phyloP scores from a whole-genome alignment of 1,140 invertebrate genomes.

The Zaprionus davidi region DNA sequence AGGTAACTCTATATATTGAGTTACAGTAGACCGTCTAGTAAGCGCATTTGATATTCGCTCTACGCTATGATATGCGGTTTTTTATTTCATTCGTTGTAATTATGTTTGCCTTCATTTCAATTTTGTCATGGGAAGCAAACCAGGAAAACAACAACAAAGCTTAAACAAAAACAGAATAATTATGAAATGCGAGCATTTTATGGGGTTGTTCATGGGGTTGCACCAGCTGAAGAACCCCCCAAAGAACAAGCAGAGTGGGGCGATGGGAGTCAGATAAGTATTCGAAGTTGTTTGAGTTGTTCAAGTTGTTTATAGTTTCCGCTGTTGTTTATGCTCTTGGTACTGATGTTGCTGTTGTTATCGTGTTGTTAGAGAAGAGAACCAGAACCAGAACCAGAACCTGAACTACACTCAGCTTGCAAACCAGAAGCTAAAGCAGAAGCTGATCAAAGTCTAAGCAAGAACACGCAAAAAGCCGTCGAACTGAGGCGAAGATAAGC shows the following conservation, averaged over 20 bases:
- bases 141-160: neutral
- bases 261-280: neutral
- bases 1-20: neutral
- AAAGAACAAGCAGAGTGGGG: neutral
- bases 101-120: constrained; percentile 50
- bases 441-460: constrained; percentile 7
- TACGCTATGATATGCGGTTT: neutral
- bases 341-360: neutral
- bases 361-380: constrained; percentile 1
- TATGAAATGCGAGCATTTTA: constrained; percentile 13
- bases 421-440: neutral
- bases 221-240: constrained; percentile 8
- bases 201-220: constrained; percentile 32
- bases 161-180: constrained; percentile 18
- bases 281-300: constrained; percentile 12
- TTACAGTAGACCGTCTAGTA: neutral
- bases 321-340: constrained; percentile 13
- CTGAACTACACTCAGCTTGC: neutral
- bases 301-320: constrained; percentile 25
- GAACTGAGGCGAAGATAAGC: constrained; percentile 17
- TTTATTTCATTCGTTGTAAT: constrained; percentile 31
- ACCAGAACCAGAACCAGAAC: constrained; percentile 2
- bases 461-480: constrained; percentile 14
- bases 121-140: constrained; percentile 35
- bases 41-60: neutral